phyloP scores from a whole-genome alignment of 2,113 vertebrate species.

The Ondatra zibethicus region DNA sequence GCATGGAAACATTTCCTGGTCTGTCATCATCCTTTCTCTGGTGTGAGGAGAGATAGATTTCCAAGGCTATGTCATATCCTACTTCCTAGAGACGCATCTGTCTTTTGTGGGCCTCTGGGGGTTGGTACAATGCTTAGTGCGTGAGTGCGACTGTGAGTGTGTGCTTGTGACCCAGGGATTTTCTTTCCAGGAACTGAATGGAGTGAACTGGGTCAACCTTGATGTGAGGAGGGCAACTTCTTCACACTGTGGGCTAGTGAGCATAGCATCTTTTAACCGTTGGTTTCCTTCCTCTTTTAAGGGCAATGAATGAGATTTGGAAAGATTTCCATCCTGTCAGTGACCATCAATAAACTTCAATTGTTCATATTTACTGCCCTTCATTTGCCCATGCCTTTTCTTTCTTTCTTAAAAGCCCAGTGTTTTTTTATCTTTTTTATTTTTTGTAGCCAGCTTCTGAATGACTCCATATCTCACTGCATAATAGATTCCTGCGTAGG shows the following conservation, averaged over 20 bases:
- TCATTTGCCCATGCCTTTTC: not conserved
- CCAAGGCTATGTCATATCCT: not conserved
- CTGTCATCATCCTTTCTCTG: not conserved
- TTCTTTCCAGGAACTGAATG: not conserved
- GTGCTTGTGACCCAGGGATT: not conserved
- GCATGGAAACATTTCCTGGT: not conserved
- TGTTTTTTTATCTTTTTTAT: not conserved
- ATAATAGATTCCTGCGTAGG: not conserved
- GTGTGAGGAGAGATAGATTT: not conserved
- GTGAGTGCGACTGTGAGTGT: not conserved
- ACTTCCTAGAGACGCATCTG: not conserved
- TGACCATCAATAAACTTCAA: not conserved
- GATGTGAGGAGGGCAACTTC: not conserved
- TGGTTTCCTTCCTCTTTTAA: not conserved
- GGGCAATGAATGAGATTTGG: not conserved
- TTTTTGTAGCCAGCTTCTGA: not conserved
- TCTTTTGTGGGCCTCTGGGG: not conserved
- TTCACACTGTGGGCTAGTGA: not conserved
- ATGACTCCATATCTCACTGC: not conserved
- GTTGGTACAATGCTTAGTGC: not conserved
- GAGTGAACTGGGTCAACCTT: not conserved
- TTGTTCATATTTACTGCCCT: not conserved
- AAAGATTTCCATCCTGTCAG: constrained; percentile 25
- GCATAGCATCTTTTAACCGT: not conserved
- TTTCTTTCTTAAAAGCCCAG: not conserved